Base-by-base conservation (phyloP, 2,888 invertebrate species). In the Macropis europaea region DNA sequence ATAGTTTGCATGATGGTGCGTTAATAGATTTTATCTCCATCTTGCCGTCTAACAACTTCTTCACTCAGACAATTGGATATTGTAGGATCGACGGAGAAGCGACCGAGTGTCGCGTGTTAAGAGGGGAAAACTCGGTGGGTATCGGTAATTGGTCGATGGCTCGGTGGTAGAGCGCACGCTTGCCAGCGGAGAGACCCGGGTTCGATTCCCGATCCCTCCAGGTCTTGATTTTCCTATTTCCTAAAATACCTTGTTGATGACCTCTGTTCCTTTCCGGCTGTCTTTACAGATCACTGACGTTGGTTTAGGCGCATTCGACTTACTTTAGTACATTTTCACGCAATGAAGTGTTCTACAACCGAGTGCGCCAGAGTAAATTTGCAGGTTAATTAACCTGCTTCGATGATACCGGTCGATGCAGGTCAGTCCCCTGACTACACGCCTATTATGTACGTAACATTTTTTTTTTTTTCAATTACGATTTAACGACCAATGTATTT, bases 321-420 rank as follows among this genome's bases (percentile, higher is more conserved):
- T 50, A 22, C 17, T 17, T n/a, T 15, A 11, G 56, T 70, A 56
- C 62, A 56, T 70, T 82, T 83, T 64, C 22, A 22, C 15, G 24
- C 36, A 38, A 32, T 38, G 24, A 78, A 79, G 64, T 68, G 72
- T 54, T 67, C 54, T 72, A 9, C 28, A 36, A 40, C 17, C 71
- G 77, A 76, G 48, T 75, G 71, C 77, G 82, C 79, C 19, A 82
- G 28, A 80, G 52, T 69, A 75, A 79, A 73, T 56, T 48, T 76
- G 75, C 76, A 77, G 83, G 77, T 56, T 82, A 79, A 84, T 86
- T 85, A 84, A 61, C 79, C 76, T 77, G 79, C 71, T 76, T 81
- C 73, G 79, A 73, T 57, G n/a, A 42, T 28, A 60, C 15, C 17
- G 63, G 69, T 54, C 77, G 71, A 77, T 71, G 73, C 74, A 80